Evolutionary conservation across 1,140 invertebrate species (phyloP).

Genomic region (Pectinophora gossypiella): DNA sequence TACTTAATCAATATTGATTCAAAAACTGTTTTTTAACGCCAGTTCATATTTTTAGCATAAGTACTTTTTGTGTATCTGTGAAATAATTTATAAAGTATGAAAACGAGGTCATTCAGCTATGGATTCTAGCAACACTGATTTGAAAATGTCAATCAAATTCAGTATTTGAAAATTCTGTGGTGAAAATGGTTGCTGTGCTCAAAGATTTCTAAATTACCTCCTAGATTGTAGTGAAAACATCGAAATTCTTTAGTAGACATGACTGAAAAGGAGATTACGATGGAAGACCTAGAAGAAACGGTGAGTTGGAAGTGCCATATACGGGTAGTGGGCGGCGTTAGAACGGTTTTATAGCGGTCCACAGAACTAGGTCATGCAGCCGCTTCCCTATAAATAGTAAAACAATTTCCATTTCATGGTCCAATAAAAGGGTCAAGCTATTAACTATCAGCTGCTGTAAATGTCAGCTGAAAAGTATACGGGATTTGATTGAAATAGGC

Average conservation of each 20-base stretch:
- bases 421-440: neutral
- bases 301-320: constrained; percentile 25
- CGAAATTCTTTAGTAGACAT: constrained; percentile 22
- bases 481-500: neutral
- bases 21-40: too few species aligned
- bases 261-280: constrained; percentile 51
- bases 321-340: constrained; percentile 6
- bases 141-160: neutral
- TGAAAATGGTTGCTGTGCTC: neutral
- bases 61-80: too few species aligned
- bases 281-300: constrained; percentile 53
- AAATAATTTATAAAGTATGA: too few species aligned
- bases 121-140: neutral
- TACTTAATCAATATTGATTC: too few species aligned
- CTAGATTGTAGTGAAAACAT: neutral
- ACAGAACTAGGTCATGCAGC: constrained; percentile 45
- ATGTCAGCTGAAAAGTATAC: constrained; percentile 5
- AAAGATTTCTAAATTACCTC: neutral
- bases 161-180: too few species aligned
- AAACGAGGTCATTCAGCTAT: too few species aligned
- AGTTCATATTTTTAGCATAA: too few species aligned
- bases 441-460: neutral
- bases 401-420: constrained; percentile 11
- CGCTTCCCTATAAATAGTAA: constrained; percentile 29
- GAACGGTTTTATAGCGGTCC: constrained; percentile 7